Conservation (phyloP, 2,797 vertebrate species). For the Ibycter americanus region DNA sequence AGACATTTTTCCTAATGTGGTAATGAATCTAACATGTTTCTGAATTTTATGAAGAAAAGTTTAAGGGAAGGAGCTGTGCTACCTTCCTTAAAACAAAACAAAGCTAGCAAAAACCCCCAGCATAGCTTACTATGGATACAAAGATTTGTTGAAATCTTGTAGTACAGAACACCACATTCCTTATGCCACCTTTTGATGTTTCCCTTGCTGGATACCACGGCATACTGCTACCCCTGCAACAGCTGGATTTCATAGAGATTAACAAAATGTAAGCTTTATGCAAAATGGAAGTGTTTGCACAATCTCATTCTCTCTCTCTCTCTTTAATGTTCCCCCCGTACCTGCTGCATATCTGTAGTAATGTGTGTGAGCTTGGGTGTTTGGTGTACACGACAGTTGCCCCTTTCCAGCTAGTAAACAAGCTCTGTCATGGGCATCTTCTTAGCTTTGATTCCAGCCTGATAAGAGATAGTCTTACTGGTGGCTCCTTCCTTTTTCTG, state of each 20-base stretch:
- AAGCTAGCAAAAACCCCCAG: not conserved
- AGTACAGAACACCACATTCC: not conserved
- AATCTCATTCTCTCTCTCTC: not conserved
- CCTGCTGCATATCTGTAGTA: not conserved
- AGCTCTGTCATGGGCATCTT: not conserved
- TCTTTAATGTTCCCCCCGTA: not conserved
- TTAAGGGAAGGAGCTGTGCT: not conserved
- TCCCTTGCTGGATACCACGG: not conserved
- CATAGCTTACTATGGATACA: not conserved
- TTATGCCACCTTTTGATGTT: not conserved
- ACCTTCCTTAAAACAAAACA: not conserved
- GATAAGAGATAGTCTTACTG: accelerated
- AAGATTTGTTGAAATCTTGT: not conserved
- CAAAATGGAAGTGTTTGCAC: not conserved
- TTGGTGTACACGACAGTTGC: accelerated
- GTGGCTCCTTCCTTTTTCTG: not conserved
- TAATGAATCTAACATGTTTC: not conserved
- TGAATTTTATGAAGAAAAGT: not conserved
- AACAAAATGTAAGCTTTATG: not conserved
- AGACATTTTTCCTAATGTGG: not conserved
- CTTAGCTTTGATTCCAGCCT: not conserved
- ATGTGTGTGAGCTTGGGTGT: not conserved
- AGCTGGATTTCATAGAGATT: not conserved
- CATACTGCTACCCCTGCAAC: not conserved
- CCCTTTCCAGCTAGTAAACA: not conserved